Evolutionary conservation across 2,113 vertebrate genomes (phyloP), one percentile per base, ranked within the genome.

Genomic region (Vombatus ursinus): DNA sequence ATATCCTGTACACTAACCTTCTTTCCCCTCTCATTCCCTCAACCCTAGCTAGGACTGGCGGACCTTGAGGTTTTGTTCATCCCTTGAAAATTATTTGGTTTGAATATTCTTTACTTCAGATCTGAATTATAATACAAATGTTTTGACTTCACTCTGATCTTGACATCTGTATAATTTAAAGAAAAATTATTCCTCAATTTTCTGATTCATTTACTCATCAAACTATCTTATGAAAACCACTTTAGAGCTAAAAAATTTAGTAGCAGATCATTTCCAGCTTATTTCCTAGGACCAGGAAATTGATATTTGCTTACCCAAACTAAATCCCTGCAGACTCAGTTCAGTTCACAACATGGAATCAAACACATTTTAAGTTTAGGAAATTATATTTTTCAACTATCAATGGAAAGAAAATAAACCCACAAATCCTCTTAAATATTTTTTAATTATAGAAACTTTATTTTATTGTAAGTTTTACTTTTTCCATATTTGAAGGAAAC

Each of bases 131-230:
- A 96, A 93, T 95, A 93, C 77, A 97, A 98, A 98, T 98, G 94
- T 98, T 98, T 98, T 98, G 97, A 98, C 94, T 95, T 96, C 92
- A 61, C 26, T 49, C 84, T 97, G 93, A 96, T 23, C 93, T 52
- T 10, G 93, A 97, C 97, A 96, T 95, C 48, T 96, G 91, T 54
- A 22, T 94, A 97, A 96, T n/a, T 90, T 52, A 52, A 52, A 22
- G 52, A 52, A 94, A 94, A 84, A 97, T 95, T 96, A 95, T 97
- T 96, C 97, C 98, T 98, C 97, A 52, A 22, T 52, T 52, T 52
- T 52, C 16, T 52, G 52, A 52, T 19, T 52, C 16, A 52, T 52
- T 98, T 97, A 92, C 93, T 96, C 96, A 94, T 97, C 97, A 97
- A 94, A 93, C 50, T 95, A 95, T 94, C 92, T 96, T 94, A 96